A percentile compares a stretch with the other conserved stretches of the same genome.
Conservation (phyloP, 1,140 invertebrate genomes). For the Anastrepha obliqua region DNA sequence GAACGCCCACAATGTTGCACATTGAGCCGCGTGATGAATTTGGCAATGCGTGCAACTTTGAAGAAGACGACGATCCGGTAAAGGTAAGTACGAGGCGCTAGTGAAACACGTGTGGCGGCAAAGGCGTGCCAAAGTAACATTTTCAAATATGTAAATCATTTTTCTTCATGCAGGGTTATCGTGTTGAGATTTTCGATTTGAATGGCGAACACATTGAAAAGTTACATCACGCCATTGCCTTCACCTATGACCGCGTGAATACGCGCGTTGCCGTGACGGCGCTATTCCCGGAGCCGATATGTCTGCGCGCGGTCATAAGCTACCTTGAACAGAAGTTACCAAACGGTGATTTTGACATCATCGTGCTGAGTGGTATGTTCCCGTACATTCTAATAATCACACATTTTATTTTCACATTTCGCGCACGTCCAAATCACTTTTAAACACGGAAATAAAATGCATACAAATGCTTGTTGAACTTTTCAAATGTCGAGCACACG, state of each 20-base stretch:
- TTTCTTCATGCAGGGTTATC: constrained; percentile 75
- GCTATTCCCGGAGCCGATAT: constrained; percentile 79
- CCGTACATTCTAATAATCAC: not conserved
- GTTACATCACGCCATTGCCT: constrained; percentile 77
- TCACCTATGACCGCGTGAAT: constrained; percentile 77
- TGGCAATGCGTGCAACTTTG: constrained; percentile 87
- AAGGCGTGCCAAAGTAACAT: not conserved
- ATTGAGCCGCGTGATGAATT: constrained; percentile 93
- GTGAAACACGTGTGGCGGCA: not conserved
- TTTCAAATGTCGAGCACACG: not conserved
- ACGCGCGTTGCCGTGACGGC: constrained; percentile 76
- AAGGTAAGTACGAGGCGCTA: constrained; percentile 70
- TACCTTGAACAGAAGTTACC: constrained; percentile 86
- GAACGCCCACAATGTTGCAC: constrained; percentile 85
- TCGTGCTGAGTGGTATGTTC: constrained; percentile 88
- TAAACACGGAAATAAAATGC: constrained; percentile 13
- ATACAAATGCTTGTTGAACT: constrained; percentile 30
- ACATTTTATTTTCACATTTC: not conserved
- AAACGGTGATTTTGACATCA: constrained; percentile 94
- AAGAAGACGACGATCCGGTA: constrained; percentile 77
- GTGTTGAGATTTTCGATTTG: constrained; percentile 77
- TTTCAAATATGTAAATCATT: constrained; percentile 15
- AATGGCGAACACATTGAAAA: constrained; percentile 75
- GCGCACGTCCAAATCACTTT: not conserved
- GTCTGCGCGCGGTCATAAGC: constrained; percentile 88